These are phyloP conservation scores for Acrossocheilus fasciatus DNA, from an alignment of 2,797 vertebrate species.

Conservation along the genomic window DNA sequence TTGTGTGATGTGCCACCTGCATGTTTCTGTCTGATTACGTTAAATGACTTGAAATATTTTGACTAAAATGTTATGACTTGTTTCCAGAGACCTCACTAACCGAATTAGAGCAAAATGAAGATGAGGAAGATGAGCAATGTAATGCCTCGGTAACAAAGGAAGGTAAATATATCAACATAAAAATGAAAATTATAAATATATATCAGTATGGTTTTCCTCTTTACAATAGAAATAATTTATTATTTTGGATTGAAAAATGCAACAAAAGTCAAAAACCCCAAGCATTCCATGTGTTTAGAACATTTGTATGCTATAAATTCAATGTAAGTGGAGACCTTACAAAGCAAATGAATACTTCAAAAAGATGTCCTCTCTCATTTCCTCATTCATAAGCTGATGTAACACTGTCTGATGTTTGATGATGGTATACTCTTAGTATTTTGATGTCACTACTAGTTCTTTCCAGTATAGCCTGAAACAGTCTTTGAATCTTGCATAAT, in stretches of 20 bases:
- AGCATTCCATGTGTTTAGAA: slow-evolving; percentile 13
- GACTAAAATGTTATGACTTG: not conserved
- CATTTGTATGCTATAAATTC: slow-evolving; percentile 7
- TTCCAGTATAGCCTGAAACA: slow-evolving; percentile 4
- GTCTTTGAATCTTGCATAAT: slow-evolving; percentile 33
- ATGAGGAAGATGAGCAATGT: not conserved
- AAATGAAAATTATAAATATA: not conserved
- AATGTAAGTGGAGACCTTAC: slow-evolving; percentile 14
- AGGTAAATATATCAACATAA: slow-evolving; percentile 25
- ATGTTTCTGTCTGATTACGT: not conserved
- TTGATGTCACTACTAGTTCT: not conserved
- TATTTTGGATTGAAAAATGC: not conserved
- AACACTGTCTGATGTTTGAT: slow-evolving; percentile 16
- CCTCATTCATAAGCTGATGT: slow-evolving; percentile 15
- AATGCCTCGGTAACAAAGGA: not conserved
- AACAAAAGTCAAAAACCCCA: not conserved
- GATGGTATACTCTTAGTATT: slow-evolving; percentile 1
- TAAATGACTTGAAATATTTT: not conserved
- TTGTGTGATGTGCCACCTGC: not conserved
- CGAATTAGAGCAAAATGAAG: slow-evolving; percentile 25
- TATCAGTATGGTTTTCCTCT: not conserved
- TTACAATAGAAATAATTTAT: not conserved
- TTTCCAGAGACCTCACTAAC: slow-evolving; percentile 18
- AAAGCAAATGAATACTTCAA: slow-evolving; percentile 24
- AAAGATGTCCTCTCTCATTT: slow-evolving; percentile 13